phyloP scores from a whole-genome alignment of 2,113 vertebrate genomes.

The Semicossyphus pulcher region DNA sequence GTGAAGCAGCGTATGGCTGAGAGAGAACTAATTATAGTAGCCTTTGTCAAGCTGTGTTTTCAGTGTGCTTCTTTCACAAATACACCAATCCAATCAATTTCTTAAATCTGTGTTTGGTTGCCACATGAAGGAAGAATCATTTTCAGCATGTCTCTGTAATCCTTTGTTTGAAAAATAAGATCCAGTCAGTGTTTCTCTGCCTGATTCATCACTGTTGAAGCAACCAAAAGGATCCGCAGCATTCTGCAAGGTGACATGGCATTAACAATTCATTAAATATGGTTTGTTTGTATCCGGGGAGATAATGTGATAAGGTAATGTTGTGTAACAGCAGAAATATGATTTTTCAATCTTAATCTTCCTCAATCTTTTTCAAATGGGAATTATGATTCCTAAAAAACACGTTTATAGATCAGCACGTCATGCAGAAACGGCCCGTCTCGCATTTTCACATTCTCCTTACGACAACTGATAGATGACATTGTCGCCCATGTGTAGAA shows the following conservation, averaged over 20 bases:
- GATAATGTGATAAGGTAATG: conserved; percentile 3
- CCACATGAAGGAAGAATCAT: background rate
- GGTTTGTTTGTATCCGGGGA: background rate
- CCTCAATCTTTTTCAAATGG: background rate
- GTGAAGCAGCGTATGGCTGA: background rate
- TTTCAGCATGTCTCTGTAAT: background rate
- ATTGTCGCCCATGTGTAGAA: conserved; percentile 35
- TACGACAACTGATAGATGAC: conserved; percentile 20
- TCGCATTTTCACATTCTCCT: background rate
- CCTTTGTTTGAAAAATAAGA: background rate
- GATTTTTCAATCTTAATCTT: background rate
- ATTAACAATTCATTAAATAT: conserved; percentile 6
- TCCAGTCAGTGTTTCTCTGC: background rate
- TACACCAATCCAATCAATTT: too few species aligned
- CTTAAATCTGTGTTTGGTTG: too few species aligned
- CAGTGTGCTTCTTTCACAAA: too few species aligned
- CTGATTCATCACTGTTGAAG: background rate
- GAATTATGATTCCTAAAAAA: conserved; percentile 6
- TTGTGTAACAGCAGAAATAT: background rate
- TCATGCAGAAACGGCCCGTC: background rate
- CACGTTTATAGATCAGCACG: background rate
- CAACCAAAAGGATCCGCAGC: background rate
- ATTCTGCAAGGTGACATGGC: conserved; percentile 1
- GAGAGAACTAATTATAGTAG: background rate
- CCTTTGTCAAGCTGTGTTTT: background rate